These are phyloP conservation scores for Amaurobius ferox DNA, from an alignment of 2,888 invertebrate genomes.

Conservation along the genomic window DNA sequence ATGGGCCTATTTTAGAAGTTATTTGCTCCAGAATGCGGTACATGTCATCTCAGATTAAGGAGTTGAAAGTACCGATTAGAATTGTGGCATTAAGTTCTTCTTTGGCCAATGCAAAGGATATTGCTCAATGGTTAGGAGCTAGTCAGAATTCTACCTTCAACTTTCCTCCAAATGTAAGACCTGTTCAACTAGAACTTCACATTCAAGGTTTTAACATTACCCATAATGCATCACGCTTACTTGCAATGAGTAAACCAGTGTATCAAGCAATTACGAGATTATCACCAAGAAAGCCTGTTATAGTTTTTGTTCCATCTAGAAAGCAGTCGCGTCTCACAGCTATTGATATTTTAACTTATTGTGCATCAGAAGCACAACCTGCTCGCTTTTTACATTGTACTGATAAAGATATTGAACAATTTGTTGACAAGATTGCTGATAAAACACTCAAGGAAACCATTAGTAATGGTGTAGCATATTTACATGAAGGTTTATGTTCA, in stretches of 20 bases:
- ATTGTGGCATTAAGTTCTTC: constrained; percentile 96
- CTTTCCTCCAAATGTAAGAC: constrained; percentile 98
- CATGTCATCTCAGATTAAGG: constrained; percentile 92
- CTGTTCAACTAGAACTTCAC: constrained; percentile 95
- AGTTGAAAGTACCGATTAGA: constrained; percentile 90
- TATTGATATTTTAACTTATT: constrained; percentile 94
- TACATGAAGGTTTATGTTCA: constrained; percentile 93
- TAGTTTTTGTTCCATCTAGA: constrained; percentile 93
- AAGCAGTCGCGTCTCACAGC: constrained; percentile 95
- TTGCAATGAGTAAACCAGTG: constrained; percentile 98
- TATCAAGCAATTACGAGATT: constrained; percentile 93
- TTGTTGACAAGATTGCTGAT: constrained; percentile 90
- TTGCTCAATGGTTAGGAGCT: constrained; percentile 97
- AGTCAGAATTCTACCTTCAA: constrained; percentile 96
- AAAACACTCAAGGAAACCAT: constrained; percentile 94
- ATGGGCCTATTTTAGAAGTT: constrained; percentile 91
- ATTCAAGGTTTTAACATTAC: constrained; percentile 98
- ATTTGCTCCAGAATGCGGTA: constrained; percentile 93
- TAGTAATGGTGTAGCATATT: constrained; percentile 95
- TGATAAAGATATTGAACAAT: constrained; percentile 90
- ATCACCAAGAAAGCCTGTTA: constrained; percentile 89
- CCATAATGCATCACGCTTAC: constrained; percentile 95
- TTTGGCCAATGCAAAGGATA: constrained; percentile 94
- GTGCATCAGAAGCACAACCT: constrained; percentile 91
- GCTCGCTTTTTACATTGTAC: constrained; percentile 93